Percentiles rank a stretch among this genome's conserved stretches.
phyloP scores from a whole-genome alignment of 2,888 invertebrate genomes.

The Limnephilus lunatus region DNA sequence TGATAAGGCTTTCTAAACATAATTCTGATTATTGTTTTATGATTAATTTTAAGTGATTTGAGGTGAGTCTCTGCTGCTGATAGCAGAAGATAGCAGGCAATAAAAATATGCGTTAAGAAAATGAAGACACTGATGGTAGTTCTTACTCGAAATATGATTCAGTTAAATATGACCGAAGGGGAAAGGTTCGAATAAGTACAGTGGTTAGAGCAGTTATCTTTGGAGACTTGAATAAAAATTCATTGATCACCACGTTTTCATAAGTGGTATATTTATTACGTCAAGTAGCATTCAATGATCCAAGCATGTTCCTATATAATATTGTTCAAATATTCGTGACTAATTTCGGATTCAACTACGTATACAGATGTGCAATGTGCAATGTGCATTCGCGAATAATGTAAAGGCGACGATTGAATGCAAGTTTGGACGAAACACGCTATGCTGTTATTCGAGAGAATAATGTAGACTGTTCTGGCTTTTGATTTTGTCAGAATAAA shows the following conservation, averaged over 20 bases:
- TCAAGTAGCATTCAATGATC: neutral
- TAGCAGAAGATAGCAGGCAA: too few species aligned
- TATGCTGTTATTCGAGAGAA: neutral
- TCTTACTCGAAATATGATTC: too few species aligned
- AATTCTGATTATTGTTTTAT: too few species aligned
- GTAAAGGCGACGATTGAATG: conserved; percentile 44
- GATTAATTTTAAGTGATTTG: too few species aligned
- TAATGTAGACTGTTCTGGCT: neutral
- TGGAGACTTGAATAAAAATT: neutral
- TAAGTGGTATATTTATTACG: neutral
- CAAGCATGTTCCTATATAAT: neutral
- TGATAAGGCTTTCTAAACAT: too few species aligned
- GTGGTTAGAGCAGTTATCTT: too few species aligned
- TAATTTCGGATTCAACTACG: neutral
- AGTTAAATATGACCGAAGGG: too few species aligned
- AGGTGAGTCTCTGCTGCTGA: too few species aligned
- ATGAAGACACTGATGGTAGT: too few species aligned
- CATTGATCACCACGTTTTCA: neutral
- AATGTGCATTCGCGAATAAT: conserved; percentile 29
- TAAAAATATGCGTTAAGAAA: too few species aligned
- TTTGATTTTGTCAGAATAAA: neutral
- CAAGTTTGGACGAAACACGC: conserved; percentile 13
- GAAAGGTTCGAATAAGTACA: too few species aligned
- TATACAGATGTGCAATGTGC: neutral
- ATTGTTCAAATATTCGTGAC: neutral